phyloP scores from a whole-genome alignment of 2,113 vertebrate genomes.

The Ascaphus truei region DNA sequence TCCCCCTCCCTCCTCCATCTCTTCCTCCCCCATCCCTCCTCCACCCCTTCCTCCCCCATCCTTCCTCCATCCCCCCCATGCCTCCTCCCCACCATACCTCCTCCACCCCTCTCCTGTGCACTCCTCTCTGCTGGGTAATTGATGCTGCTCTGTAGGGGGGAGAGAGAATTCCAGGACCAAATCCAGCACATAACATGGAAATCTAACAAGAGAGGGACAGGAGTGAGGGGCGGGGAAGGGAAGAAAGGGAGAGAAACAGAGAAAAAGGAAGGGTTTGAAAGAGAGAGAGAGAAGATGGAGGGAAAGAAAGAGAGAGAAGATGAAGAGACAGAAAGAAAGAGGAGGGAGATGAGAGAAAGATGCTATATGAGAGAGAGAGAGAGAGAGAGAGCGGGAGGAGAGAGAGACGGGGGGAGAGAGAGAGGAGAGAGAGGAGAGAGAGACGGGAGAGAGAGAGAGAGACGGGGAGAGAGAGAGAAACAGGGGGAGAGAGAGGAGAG shows the following conservation, averaged over 20 bases:
- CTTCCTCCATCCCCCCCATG: neutral
- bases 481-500: too few relatives aligned
- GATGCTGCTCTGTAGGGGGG: neutral
- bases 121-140: slow-evolving; percentile 22
- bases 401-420: neutral
- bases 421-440: neutral
- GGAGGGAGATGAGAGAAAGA: neutral
- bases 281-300: neutral
- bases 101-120: neutral
- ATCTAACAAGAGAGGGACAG: neutral
- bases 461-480: neutral
- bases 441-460: neutral
- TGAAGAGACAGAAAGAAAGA: neutral
- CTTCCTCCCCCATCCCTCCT: neutral
- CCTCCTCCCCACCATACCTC: neutral
- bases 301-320: neutral
- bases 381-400: too few relatives aligned
- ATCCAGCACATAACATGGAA: neutral
- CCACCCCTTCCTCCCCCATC: neutral
- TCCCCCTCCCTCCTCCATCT: neutral
- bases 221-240: neutral
- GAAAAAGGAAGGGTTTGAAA: neutral
- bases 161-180: slow-evolving; percentile 16
- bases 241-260: too few relatives aligned
- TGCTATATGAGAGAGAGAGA: neutral